Percentiles rank a stretch among this genome's conserved stretches.
Evolutionary conservation across 1,140 invertebrate genomes (phyloP).

Genomic region (Megalopta genalis): DNA sequence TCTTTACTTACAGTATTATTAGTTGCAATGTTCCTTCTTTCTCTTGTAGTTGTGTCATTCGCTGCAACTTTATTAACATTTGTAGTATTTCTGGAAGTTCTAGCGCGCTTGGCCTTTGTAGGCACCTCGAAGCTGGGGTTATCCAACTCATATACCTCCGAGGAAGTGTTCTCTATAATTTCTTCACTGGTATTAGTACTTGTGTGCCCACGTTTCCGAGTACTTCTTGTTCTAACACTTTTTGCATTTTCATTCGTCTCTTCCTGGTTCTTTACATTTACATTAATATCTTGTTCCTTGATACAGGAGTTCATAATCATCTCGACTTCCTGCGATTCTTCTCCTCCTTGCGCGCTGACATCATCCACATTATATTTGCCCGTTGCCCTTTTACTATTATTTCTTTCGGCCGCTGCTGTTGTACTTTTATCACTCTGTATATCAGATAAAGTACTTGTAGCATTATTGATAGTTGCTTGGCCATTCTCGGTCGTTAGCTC

Average conservation of each 20-base stretch:
- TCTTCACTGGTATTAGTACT: neutral
- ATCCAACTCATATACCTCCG: slow-evolving; percentile 6
- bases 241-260: neutral
- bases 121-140: neutral
- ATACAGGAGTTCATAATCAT: slow-evolving; percentile 33
- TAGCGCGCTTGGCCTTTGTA: slow-evolving; percentile 21
- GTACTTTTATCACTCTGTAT: neutral
- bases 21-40: neutral
- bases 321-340: slow-evolving; percentile 59
- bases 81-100: neutral
- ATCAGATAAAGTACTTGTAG: neutral
- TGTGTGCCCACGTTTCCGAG: neutral
- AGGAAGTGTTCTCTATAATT: neutral
- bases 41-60: neutral
- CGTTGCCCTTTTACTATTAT: neutral
- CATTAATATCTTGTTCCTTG: neutral
- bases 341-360: slow-evolving; percentile 17
- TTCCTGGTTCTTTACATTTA: neutral
- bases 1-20: neutral
- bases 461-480: neutral
- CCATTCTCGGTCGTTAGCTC: neutral
- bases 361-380: neutral
- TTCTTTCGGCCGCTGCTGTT: neutral
- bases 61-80: neutral
- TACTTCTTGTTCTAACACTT: neutral